These are phyloP conservation scores for Scopus umbretta DNA, from an alignment of 2,113 vertebrate genomes.

Conservation along the genomic window DNA sequence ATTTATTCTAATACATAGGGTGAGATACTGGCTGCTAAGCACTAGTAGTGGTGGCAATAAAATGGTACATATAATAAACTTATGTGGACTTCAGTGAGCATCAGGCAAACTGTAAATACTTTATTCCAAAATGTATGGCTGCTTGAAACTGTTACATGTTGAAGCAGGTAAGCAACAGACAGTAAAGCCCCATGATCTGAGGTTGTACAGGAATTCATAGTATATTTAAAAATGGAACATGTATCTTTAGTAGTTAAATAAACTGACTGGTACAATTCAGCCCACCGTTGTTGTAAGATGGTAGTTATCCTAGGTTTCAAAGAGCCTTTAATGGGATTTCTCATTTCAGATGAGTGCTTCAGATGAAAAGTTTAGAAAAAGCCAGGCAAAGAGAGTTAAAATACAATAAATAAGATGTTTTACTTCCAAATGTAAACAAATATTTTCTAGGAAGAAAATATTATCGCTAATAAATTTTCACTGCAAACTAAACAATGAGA, in stretches of 20 bases:
- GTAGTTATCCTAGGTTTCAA: background rate
- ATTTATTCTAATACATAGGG: background rate
- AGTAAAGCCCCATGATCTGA: background rate
- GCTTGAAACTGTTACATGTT: background rate
- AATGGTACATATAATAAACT: background rate
- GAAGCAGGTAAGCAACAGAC: background rate
- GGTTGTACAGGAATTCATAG: background rate
- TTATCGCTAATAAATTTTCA: background rate
- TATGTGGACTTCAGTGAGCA: background rate
- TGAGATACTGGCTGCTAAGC: background rate
- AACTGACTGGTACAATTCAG: background rate
- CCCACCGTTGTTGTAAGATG: background rate
- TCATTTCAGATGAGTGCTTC: background rate
- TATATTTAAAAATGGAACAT: background rate
- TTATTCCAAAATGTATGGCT: background rate
- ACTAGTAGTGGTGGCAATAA: background rate
- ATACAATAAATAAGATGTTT: background rate
- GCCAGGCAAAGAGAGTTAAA: background rate
- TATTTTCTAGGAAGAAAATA: background rate
- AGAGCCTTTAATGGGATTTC: background rate
- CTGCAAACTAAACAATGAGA: slow-evolving; percentile 33
- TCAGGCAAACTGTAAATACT: background rate
- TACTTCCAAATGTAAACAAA: background rate
- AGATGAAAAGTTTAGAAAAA: background rate
- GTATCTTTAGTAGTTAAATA: background rate